Base-by-base conservation (phyloP, 2,888 invertebrate genomes). In the Phragmatobia fuliginosa region DNA sequence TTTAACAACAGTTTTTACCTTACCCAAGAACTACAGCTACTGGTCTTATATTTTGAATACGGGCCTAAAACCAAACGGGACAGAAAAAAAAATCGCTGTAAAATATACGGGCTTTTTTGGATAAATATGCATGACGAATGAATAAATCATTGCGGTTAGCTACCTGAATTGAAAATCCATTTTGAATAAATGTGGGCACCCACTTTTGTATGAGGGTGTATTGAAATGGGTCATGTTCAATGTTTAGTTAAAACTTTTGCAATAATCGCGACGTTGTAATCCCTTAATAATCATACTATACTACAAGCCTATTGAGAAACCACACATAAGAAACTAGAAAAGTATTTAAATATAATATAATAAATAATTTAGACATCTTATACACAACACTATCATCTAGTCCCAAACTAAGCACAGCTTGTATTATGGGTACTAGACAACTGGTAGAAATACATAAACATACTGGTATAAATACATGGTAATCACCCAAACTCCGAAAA, bases 141-240 rank as follows among this genome's bases (percentile, higher is more conserved):
- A 80, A 72, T 73, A 73, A 73, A 67, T 45, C 67, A 45, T 77
- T 77, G 74, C 68, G 67, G 69, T 66, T 63, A 62, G 91, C 92
- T 90, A 87, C 92, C 86, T 87, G 90, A 88, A 88, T 91, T 90
- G 78, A 83, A 77, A 65, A 67, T 80, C 83, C 76, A 74, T 82
- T 87, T 85, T 82, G 79, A 68, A n/a, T 58, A 72, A 61, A 31
- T 66, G 70, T 18, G 77, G 79, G 70, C 33, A 64, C 33, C 16
- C 45, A 11, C 18, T 75, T 63, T 68, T 58, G 38, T 63, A 70
- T 73, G 62, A 59, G 73, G 70, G 70, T 66, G 61, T 18, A 59
- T 31, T 31, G 14, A 33, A 16, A 31, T 11, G 38, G n/a, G 5
- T n/a, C 14, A n/a, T 16, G 14, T 11, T n/a, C 28, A 14, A 56